These are phyloP conservation scores for Anguilla japonica DNA, from an alignment of 2,113 vertebrate genomes.

Conservation along the genomic window DNA sequence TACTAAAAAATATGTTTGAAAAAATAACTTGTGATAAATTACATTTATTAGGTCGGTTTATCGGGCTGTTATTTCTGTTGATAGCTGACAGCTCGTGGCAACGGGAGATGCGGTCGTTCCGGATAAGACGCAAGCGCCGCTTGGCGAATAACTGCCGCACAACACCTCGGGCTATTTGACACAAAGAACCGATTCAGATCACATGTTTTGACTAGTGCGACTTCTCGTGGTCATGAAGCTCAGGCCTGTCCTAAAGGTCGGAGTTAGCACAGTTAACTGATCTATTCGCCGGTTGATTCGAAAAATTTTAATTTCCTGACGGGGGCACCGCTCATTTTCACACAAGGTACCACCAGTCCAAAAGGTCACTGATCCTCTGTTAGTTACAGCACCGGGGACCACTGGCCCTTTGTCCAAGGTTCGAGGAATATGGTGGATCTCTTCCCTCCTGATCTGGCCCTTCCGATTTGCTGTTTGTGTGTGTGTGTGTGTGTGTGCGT, in stretches of 20 bases:
- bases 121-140: neutral
- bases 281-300: neutral
- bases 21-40: too few species aligned
- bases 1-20: too few species aligned
- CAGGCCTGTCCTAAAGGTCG: neutral
- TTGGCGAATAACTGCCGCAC: neutral
- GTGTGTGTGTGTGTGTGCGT: too few species aligned
- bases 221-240: neutral
- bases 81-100: neutral
- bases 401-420: neutral
- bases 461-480: neutral
- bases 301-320: neutral
- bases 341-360: neutral
- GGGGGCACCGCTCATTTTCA: neutral
- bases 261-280: neutral
- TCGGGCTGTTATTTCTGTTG: too few species aligned
- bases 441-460: neutral
- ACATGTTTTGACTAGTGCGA: constrained; percentile 1
- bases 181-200: constrained; percentile 40
- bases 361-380: neutral
- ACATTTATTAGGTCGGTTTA: too few species aligned
- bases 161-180: constrained; percentile 47
- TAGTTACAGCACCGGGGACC: neutral
- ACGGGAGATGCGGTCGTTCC: neutral
- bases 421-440: constrained; percentile 16